Evolutionary conservation across 2,113 vertebrate genomes (phyloP).

Genomic region (Australoheros scitulus): DNA sequence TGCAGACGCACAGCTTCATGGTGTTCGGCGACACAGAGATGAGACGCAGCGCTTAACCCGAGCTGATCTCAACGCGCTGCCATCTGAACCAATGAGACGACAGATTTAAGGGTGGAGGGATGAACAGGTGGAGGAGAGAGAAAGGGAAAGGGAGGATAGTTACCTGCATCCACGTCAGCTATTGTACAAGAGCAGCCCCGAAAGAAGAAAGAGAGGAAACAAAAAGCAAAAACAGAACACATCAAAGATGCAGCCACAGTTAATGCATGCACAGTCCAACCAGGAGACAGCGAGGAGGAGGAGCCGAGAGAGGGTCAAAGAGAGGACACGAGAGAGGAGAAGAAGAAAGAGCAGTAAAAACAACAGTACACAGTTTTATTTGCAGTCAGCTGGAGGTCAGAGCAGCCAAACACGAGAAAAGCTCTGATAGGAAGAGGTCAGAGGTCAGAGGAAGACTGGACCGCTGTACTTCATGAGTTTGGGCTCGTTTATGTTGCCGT

Average conservation of each 20-base stretch:
- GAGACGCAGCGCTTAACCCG: neutral
- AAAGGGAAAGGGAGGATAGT: conserved; percentile 75
- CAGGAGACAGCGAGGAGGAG: neutral
- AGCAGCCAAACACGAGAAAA: neutral
- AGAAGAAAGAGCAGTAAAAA: neutral
- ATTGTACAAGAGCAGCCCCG: conserved; percentile 72
- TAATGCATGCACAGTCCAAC: conserved; percentile 56
- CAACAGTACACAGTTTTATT: neutral
- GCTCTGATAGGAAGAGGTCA: neutral
- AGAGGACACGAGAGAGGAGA: neutral
- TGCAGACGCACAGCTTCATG: neutral
- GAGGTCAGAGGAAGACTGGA: neutral
- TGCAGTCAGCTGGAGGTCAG: neutral
- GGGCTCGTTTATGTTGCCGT: neutral
- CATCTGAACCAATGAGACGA: neutral
- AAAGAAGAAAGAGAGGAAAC: conserved; percentile 74
- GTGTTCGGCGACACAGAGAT: neutral
- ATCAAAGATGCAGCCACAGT: conserved; percentile 65
- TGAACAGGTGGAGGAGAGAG: neutral
- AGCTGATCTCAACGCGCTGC: neutral
- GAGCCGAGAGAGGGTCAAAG: neutral
- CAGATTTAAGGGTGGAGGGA: neutral
- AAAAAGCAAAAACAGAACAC: conserved; percentile 66
- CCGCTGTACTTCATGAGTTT: neutral
- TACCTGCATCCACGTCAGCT: conserved; percentile 99